Base-by-base conservation (phyloP, 2,888 invertebrate genomes). In the Lamellibrachia satsuma region DNA sequence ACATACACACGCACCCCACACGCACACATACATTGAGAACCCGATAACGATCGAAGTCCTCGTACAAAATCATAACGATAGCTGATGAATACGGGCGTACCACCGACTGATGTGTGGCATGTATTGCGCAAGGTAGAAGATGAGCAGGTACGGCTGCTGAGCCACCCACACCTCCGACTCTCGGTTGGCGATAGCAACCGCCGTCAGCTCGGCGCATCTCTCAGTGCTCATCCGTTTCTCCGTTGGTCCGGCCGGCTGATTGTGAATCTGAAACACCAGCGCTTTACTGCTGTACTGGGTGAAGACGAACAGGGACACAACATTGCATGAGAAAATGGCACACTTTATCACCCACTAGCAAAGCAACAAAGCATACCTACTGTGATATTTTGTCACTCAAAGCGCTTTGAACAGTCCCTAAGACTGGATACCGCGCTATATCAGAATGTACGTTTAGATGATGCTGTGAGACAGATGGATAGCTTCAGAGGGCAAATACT, bases 81-180 rank as follows among this genome's bases (percentile, higher is more conserved):
- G 75, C 22, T n/a, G 75, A n/a, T 75, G 6, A n/a, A 92, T n/a
- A 39, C 6, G 90, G 39, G 22, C 92, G 51, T 94, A 96, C 96
- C 95, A 94, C 92, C 93, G 93, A 27, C 93, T 94, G 9, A 95
- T 90, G 22, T 94, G 96, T 0, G 98, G 97, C 94, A 97, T 97
- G 95, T 97, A 98, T 15, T 97, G 97, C n/a, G 96, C 96, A 3
- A 97, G 93, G 95, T 98, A 98, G 2, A 97, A 95, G 75, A 97
- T 94, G 0, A 97, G 95, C 91, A 98, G 97, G 0, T 97, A 95
- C 0, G 98, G 98, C 93, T 97, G 97, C 4, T 97, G 94, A 1
- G 97, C 97, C 94, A 98, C 97, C 98, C 98, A 98, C 0, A 97
- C 97, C 96, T 98, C 97, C 95, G 97, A 96, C 93, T 97, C 94